phyloP scores from a whole-genome alignment of 64 coral and sea anemone genomes.

The Exaiptasia diaphana region DNA sequence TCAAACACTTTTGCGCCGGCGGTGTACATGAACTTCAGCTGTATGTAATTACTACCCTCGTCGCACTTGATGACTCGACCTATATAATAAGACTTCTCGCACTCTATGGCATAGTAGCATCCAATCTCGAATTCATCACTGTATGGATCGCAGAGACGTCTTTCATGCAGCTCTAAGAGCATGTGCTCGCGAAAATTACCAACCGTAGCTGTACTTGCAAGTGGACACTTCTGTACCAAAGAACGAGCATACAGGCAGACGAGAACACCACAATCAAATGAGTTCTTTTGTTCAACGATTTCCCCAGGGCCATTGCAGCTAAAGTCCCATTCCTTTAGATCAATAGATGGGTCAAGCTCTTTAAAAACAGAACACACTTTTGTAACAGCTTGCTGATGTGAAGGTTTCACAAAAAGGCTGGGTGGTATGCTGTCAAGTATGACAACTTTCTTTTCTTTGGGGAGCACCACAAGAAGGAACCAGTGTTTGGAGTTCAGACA shows the following conservation, averaged over 20 bases:
- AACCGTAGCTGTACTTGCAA: not conserved
- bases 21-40: conserved; percentile 14
- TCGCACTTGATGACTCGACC: not conserved
- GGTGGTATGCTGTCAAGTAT: conserved; percentile 33
- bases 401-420: conserved; percentile 17
- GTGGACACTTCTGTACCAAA: not conserved
- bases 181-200: not conserved
- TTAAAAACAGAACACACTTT: conserved; percentile 55
- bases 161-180: conserved; percentile 22
- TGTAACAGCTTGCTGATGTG: not conserved
- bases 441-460: not conserved
- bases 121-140: not conserved
- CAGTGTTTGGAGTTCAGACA: not conserved
- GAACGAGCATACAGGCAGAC: conserved; percentile 4
- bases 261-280: conserved; percentile 24
- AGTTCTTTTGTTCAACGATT: not conserved
- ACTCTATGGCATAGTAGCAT: conserved; percentile 29
- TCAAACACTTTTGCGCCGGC: not conserved
- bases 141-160: not conserved
- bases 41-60: not conserved
- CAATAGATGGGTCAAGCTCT: not conserved
- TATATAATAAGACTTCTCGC: not conserved
- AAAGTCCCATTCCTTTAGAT: not conserved
- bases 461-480: conserved; percentile 4
- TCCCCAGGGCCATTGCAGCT: not conserved